Percentiles rank a stretch among this genome's conserved stretches.
Conservation (phyloP, 2,797 vertebrate genomes). For the Syndactyla subalaris region DNA sequence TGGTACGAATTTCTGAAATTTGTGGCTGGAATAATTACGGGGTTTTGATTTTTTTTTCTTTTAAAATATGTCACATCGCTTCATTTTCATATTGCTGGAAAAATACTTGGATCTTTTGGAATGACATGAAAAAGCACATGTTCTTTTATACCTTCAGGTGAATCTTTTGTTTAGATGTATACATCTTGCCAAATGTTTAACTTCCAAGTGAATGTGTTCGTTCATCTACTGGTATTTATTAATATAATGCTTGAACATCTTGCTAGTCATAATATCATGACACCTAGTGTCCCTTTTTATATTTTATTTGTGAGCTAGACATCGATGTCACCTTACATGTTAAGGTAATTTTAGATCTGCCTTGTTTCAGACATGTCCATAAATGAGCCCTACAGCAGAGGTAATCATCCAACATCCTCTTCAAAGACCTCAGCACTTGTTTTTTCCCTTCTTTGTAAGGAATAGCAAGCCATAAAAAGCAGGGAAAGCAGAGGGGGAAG, state of each 20-base stretch:
- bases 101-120: background rate
- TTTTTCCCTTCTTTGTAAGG: background rate
- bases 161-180: background rate
- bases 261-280: background rate
- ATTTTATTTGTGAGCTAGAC: background rate
- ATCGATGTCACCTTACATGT: accelerated
- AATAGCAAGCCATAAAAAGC: background rate
- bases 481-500: background rate
- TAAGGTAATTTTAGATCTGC: background rate
- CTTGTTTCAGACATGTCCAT: background rate
- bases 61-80: background rate
- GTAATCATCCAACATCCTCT: background rate
- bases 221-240: background rate
- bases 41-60: background rate
- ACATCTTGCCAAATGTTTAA: background rate
- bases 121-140: background rate
- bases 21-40: background rate
- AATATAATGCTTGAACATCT: background rate
- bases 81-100: background rate
- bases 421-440: background rate
- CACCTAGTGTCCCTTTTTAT: background rate
- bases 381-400: background rate
- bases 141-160: background rate
- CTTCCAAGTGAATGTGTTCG: background rate
- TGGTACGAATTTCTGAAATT: background rate